Evolutionary conservation across 2,113 vertebrate species (phyloP).

Genomic region (Tichodroma muraria): DNA sequence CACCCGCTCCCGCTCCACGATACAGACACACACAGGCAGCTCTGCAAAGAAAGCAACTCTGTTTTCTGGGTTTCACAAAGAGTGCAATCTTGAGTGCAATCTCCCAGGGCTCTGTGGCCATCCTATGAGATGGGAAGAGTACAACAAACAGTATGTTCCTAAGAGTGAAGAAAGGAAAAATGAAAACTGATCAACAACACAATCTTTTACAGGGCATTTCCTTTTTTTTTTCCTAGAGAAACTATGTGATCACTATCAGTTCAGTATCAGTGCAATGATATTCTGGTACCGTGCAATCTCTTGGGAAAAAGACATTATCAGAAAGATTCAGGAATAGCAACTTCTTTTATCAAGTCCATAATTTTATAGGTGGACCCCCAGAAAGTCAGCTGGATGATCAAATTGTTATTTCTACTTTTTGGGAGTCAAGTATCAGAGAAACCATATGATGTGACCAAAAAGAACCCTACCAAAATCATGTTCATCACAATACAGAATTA

Average conservation of each 20-base stretch:
- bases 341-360: neutral
- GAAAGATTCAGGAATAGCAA: neutral
- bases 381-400: neutral
- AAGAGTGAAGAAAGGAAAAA: neutral
- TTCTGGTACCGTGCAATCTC: neutral
- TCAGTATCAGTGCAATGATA: neutral
- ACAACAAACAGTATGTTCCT: neutral
- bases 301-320: neutral
- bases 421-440: neutral
- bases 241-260: neutral
- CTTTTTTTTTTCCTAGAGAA: neutral
- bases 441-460: neutral
- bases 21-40: neutral
- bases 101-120: neutral
- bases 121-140: neutral
- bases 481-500: neutral
- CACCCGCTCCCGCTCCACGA: no score
- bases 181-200: neutral
- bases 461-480: neutral
- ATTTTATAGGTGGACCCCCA: neutral
- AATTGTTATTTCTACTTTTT: neutral
- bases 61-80: neutral
- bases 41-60: neutral
- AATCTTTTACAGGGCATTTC: neutral
- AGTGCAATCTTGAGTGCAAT: neutral